phyloP scores from a whole-genome alignment of 2,888 invertebrate species.

The Euclidia mi region DNA sequence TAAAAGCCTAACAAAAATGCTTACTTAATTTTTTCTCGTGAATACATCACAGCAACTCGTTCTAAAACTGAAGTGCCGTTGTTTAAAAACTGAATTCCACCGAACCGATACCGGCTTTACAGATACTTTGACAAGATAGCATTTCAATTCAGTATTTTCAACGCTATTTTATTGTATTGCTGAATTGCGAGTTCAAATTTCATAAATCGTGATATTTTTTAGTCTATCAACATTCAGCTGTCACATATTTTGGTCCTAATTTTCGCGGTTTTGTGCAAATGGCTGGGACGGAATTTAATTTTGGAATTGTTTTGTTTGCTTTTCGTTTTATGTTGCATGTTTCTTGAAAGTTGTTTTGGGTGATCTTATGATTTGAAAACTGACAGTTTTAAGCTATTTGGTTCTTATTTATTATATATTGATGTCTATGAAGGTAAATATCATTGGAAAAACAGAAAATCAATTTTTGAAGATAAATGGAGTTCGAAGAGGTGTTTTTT shows the following conservation, averaged over 20 bases:
- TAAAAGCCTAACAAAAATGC: no score
- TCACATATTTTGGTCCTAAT: constrained; percentile 27
- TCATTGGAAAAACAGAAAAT: no score
- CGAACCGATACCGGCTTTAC: constrained; percentile 45
- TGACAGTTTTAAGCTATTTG: no score
- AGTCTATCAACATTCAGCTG: constrained; percentile 24
- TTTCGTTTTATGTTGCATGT: neutral
- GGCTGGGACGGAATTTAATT: neutral
- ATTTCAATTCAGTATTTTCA: constrained; percentile 35
- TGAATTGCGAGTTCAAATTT: constrained; percentile 42
- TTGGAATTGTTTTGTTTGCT: neutral
- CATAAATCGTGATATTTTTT: constrained; percentile 31
- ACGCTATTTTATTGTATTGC: constrained; percentile 42
- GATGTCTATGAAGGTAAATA: no score
- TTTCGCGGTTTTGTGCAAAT: constrained; percentile 20
- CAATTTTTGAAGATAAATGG: no score
- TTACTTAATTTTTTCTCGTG: no score
- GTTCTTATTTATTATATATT: no score
- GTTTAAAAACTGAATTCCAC: constrained; percentile 67
- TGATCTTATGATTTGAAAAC: neutral
- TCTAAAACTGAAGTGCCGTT: constrained; percentile 52
- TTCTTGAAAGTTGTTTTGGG: neutral
- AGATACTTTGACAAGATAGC: constrained; percentile 41
- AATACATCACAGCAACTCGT: neutral
- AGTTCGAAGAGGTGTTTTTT: no score